A percentile compares a stretch with the other conserved stretches of the same genome.
These are phyloP conservation scores for Stenoptilia bipunctidactyla DNA, from an alignment of 2,888 invertebrate species.

Conservation along the genomic window DNA sequence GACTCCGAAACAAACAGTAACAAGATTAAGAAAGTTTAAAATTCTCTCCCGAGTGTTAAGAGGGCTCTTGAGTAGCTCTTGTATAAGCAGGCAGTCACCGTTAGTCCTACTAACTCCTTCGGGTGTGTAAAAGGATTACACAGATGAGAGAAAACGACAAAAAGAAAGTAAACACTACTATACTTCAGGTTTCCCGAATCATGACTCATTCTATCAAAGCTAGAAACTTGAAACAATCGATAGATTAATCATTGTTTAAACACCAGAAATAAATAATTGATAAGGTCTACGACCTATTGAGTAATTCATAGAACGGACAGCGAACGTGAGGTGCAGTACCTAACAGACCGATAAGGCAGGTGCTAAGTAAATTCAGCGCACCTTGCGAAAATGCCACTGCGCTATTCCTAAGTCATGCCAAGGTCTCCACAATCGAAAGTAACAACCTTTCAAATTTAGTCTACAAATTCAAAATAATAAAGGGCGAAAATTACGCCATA, in stretches of 20 bases:
- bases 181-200: too few relatives aligned
- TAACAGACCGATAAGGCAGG: constrained; percentile 61
- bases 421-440: constrained; percentile 56
- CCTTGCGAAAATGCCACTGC: constrained; percentile 39
- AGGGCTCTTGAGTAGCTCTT: constrained; percentile 33
- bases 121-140: constrained; percentile 47
- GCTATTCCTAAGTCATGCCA: constrained; percentile 50
- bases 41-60: constrained; percentile 30
- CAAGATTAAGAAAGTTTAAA: constrained; percentile 35
- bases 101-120: constrained; percentile 25
- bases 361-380: constrained; percentile 60
- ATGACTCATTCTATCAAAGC: too few relatives aligned
- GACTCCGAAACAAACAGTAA: constrained; percentile 7
- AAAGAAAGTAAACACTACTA: too few relatives aligned
- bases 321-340: constrained; percentile 56
- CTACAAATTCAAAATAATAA: constrained; percentile 26
- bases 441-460: constrained; percentile 21
- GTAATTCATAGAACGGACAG: constrained; percentile 67
- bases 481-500: constrained; percentile 37
- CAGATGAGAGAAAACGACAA: constrained; percentile 15
- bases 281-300: constrained; percentile 65
- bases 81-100: constrained; percentile 45
- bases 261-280: constrained; percentile 49
- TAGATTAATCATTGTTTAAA: constrained; percentile 3
- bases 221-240: background rate